These are phyloP conservation scores for Drosophila anomelani DNA, from an alignment of 2,888 invertebrate genomes.

Conservation along the genomic window DNA sequence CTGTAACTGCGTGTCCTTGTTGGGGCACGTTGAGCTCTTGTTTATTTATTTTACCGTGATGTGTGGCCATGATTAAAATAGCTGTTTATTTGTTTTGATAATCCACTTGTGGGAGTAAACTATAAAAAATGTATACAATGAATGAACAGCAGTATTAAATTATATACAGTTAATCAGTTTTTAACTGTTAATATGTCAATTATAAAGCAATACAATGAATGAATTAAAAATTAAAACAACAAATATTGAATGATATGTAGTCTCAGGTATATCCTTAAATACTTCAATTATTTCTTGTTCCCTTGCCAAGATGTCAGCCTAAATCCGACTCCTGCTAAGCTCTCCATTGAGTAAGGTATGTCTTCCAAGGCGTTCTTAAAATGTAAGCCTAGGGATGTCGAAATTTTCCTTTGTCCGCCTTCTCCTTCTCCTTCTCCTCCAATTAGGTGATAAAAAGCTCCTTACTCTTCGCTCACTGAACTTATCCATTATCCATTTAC, in stretches of 20 bases:
- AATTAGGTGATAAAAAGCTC: conserved; percentile 5
- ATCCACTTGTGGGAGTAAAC: conserved; percentile 31
- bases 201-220: background rate
- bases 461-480: conserved; percentile 3
- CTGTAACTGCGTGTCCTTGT: conserved; percentile 15
- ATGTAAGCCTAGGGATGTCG: background rate
- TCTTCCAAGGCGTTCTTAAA: background rate
- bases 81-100: conserved; percentile 64
- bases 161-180: background rate
- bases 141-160: background rate
- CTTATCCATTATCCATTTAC: conserved; percentile 18
- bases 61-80: conserved; percentile 49
- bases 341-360: background rate
- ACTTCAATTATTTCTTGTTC: background rate
- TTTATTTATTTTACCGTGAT: conserved; percentile 42
- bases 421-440: background rate
- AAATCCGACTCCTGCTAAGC: background rate
- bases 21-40: conserved; percentile 43
- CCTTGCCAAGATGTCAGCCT: background rate
- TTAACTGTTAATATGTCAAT: background rate
- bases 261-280: background rate
- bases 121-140: background rate
- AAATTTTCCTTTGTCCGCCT: background rate
- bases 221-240: background rate
- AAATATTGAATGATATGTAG: background rate